Evolutionary conservation across 2,888 invertebrate species (phyloP).

Genomic region (Caenorhabditis sp.): DNA sequence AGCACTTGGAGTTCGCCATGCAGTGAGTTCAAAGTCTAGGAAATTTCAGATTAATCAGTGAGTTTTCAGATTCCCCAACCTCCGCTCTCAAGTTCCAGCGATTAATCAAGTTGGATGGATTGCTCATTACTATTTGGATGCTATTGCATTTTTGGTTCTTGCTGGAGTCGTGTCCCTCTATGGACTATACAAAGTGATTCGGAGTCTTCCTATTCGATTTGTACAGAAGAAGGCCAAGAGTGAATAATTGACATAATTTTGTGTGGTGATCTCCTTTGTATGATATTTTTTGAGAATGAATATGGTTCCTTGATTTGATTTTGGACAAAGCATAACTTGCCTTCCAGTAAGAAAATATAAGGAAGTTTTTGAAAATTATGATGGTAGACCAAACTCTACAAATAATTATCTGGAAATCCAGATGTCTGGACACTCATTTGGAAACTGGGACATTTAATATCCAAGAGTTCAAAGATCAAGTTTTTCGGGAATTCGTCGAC

Average conservation of each 20-base stretch:
- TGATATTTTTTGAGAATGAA: no score
- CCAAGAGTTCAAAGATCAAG: no score
- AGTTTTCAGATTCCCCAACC: conserved; percentile 38
- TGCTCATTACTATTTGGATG: conserved; percentile 46
- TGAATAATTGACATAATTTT: background rate
- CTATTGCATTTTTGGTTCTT: background rate
- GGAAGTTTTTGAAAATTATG: no score
- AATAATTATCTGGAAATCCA: no score
- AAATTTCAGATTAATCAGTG: background rate
- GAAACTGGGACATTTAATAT: no score
- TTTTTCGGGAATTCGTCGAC: no score
- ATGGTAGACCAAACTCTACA: no score
- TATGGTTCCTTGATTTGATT: no score
- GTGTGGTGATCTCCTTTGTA: background rate
- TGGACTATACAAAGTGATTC: background rate
- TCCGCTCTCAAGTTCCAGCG: conserved; percentile 21
- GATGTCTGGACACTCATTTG: no score
- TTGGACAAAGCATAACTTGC: no score
- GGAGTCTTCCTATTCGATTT: background rate
- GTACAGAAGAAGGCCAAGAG: background rate
- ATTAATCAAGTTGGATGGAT: conserved; percentile 21
- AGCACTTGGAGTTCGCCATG: conserved; percentile 45
- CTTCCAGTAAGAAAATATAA: no score
- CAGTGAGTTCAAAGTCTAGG: background rate
- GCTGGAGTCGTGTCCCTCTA: background rate